A percentile compares a stretch with the other conserved stretches of the same genome.
Evolutionary conservation across 2,113 vertebrate genomes (phyloP).

Genomic region (Scatophagus argus): DNA sequence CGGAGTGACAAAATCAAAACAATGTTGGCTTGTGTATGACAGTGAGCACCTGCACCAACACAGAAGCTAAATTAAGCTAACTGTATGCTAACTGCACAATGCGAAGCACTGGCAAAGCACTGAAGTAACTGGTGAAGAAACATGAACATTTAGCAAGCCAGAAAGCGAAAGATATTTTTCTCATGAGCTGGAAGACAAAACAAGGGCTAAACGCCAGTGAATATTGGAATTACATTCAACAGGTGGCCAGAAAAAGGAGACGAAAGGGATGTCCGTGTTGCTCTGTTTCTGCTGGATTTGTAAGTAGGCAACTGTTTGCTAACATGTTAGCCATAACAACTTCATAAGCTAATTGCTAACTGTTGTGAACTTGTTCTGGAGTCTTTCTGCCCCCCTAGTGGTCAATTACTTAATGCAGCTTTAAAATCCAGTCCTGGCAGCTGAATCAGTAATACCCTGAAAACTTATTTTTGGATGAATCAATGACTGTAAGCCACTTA

Average conservation of each 20-base stretch:
- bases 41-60: neutral
- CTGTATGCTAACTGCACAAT: conserved; percentile 8
- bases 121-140: conserved; percentile 30
- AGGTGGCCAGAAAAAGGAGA: conserved; percentile 84
- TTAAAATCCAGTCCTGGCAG: conserved; percentile 71
- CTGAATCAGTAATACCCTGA: conserved; percentile 58
- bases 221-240: conserved; percentile 84
- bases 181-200: conserved; percentile 46
- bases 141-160: conserved; percentile 13
- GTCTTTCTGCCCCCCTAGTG: conserved; percentile 82
- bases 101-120: conserved; percentile 34
- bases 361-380: conserved; percentile 76
- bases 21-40: neutral
- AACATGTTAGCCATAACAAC: conserved; percentile 78
- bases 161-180: conserved; percentile 24
- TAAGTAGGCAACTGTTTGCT: conserved; percentile 83
- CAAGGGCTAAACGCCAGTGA: conserved; percentile 73
- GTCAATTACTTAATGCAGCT: conserved; percentile 77
- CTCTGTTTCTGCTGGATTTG: conserved; percentile 83
- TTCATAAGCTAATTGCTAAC: conserved; percentile 76
- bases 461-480: conserved; percentile 66
- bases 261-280: conserved; percentile 82
- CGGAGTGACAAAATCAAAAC: conserved; percentile 33
- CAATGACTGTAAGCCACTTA: conserved; percentile 63
- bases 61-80: conserved; percentile 28